Conservation (phyloP, 1,140 invertebrate species). For the Drosophila paulistorum region DNA sequence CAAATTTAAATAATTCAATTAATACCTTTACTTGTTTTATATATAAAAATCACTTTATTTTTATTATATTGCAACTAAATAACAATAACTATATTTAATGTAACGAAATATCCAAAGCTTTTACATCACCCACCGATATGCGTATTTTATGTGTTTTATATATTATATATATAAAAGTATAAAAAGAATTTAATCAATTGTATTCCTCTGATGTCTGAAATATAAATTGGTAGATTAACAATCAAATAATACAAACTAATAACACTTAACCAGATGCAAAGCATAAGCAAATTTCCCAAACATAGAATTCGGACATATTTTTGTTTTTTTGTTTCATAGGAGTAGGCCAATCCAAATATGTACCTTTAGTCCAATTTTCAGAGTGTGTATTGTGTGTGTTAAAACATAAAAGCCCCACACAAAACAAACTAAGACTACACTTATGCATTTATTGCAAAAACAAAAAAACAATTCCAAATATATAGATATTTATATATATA, state of each 20-base stretch:
- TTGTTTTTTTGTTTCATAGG: neutral
- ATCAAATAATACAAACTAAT: conserved; percentile 18
- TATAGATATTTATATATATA: conserved; percentile 16
- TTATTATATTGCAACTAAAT: conserved; percentile 75
- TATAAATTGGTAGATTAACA: conserved; percentile 47
- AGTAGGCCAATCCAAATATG: neutral
- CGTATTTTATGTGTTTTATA: conserved; percentile 32
- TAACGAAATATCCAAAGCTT: conserved; percentile 65
- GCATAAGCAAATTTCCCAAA: neutral
- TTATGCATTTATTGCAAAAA: conserved; percentile 53
- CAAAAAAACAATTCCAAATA: conserved; percentile 46
- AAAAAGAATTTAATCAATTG: conserved; percentile 60
- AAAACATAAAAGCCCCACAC: conserved; percentile 35
- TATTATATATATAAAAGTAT: conserved; percentile 47
- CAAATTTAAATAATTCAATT: no score
- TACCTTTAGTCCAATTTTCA: conserved; percentile 13
- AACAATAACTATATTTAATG: conserved; percentile 62
- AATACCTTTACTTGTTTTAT: neutral
- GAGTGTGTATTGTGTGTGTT: conserved; percentile 12
- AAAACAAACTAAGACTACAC: conserved; percentile 34
- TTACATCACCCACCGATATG: conserved; percentile 73
- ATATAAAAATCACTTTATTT: conserved; percentile 57
- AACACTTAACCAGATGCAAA: neutral
- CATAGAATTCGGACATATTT: neutral
- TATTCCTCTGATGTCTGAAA: conserved; percentile 60